A percentile compares a stretch with the other conserved stretches of the same genome.
These are phyloP conservation scores for Brotula barbata DNA, from an alignment of 2,797 vertebrate species.

Conservation along the genomic window DNA sequence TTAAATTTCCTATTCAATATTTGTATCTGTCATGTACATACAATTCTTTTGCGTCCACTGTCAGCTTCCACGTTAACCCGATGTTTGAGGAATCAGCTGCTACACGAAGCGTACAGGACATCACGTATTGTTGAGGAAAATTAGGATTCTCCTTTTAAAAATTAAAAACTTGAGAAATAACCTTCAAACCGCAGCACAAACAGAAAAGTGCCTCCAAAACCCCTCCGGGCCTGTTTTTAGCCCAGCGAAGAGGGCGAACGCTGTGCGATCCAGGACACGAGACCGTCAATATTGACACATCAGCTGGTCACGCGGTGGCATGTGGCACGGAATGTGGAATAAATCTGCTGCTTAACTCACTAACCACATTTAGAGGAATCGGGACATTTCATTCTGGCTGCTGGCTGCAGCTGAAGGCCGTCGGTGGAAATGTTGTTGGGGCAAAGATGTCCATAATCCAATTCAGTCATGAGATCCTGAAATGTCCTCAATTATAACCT, in stretches of 20 bases:
- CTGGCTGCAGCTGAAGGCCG: conserved; percentile 28
- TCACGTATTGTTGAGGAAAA: too few relatives aligned
- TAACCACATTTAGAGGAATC: conserved; percentile 53
- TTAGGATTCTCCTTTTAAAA: not conserved
- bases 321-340: conserved; percentile 47
- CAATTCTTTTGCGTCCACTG: too few relatives aligned
- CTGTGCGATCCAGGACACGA: conserved; percentile 35
- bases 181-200: not conserved
- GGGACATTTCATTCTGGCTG: conserved; percentile 50
- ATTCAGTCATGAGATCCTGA: conserved; percentile 60
- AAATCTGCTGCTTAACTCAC: conserved; percentile 32
- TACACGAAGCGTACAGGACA: conserved; percentile 14
- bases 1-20: too few relatives aligned
- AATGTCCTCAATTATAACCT: conserved; percentile 37
- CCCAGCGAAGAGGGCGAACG: conserved; percentile 29
- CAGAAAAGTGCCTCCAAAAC: conserved; percentile 12
- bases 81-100: too few relatives aligned
- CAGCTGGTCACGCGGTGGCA: conserved; percentile 43
- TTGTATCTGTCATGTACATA: too few relatives aligned
- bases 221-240: conserved; percentile 16
- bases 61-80: too few relatives aligned
- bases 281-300: conserved; percentile 63
- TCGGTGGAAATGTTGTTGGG: conserved; percentile 14
- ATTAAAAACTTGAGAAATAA: too few relatives aligned
- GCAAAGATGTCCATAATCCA: conserved; percentile 49